Evolutionary conservation across 2,113 vertebrate genomes (phyloP), one percentile per base, ranked within the genome.

Genomic region (Eclectus roratus): DNA sequence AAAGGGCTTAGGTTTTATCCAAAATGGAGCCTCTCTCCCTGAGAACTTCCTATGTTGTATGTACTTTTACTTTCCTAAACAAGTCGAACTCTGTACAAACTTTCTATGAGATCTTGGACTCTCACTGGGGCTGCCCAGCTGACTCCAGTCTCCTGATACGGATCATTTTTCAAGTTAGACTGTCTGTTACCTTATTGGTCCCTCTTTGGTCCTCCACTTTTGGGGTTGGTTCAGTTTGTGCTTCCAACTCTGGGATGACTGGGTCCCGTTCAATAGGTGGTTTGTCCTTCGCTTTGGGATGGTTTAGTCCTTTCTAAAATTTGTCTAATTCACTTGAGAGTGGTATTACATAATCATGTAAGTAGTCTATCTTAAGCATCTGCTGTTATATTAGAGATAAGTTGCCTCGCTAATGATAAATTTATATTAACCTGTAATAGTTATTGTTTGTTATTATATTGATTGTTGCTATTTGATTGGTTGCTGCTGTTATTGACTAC

Each of bases 111-210:
- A 58, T 47, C 46, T 52, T 71, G 31, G 18, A 20, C 12, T 63
- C 4, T 41, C 16, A 14, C 0, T 43, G 27, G 19, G 10, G 28
- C 31, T 41, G 27, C 3, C 19, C 47, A 11, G 14, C 10, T 63
- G 21, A 47, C 17, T 65, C 27, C 11, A 58, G 31, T 33, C 3
- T 69, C 11, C 1, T 27, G 8, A 37, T 0, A 0, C 8, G 21
- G 16, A 18, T 31, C 0, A 61, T 50, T 56, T 89, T 43, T 83
- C 2, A 89, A 66, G 31, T 20, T 8, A 70, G 17, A 35, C 7
- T 17, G 17, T 24, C n/a, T 35, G 2, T 46, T 81, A 20, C 37
- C 9, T 52, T 50, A 28, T 21, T 35, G 10, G 21, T 55, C 3
- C 3, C 5, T 0, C 6, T 64, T 46, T 37, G 7, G 20, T n/a